These are phyloP conservation scores for Parauchenoglanis punctatus DNA, from an alignment of 2,797 vertebrate genomes.

Conservation along the genomic window DNA sequence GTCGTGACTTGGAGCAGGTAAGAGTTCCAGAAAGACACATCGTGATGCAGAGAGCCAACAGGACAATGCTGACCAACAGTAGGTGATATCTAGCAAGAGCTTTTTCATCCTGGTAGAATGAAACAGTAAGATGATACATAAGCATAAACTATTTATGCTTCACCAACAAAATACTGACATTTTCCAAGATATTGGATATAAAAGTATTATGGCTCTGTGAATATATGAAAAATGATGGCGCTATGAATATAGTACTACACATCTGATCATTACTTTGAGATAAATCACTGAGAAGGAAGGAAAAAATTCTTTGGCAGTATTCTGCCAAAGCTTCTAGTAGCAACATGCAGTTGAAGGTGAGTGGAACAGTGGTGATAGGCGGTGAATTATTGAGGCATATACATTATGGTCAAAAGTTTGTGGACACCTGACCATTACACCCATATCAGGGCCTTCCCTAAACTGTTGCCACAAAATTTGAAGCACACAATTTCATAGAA, in stretches of 20 bases:
- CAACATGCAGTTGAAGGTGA: not conserved
- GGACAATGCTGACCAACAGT: slow-evolving; percentile 67
- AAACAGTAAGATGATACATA: not conserved
- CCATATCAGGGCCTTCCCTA: too few species aligned
- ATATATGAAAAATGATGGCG: too few species aligned
- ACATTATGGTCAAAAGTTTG: not conserved
- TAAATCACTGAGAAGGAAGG: not conserved
- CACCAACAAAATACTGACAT: not conserved
- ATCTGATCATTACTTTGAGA: not conserved
- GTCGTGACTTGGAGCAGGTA: slow-evolving; percentile 55
- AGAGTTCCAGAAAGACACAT: slow-evolving; percentile 67
- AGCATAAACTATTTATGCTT: not conserved
- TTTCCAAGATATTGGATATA: not conserved
- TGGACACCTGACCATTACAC: not conserved
- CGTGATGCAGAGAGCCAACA: slow-evolving; percentile 71
- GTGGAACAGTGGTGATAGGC: not conserved
- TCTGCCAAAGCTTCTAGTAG: not conserved
- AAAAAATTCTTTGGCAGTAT: not conserved
- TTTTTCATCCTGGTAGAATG: slow-evolving; percentile 67
- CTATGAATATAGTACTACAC: not conserved
- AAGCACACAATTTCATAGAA: not conserved
- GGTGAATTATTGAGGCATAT: not conserved
- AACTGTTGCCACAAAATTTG: not conserved
- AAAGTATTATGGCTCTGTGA: too few species aligned
- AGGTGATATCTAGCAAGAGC: slow-evolving; percentile 69